phyloP scores from a whole-genome alignment of 2,113 vertebrate genomes.

The Burhinus bistriatus region DNA sequence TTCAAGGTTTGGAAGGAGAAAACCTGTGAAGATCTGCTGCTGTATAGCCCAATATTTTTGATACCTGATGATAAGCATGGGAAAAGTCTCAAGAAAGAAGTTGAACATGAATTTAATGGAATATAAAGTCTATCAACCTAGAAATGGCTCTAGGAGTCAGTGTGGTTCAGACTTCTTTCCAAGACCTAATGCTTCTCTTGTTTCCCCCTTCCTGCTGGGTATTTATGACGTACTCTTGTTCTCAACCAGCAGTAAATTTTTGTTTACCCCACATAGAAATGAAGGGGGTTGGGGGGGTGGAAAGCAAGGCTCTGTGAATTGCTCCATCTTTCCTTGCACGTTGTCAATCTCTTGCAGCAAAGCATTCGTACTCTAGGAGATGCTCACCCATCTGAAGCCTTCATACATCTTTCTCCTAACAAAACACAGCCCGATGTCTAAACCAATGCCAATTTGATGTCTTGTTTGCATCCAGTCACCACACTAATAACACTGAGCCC shows the following conservation, averaged over 20 bases:
- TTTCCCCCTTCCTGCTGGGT: neutral
- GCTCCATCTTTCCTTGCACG: neutral
- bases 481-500: neutral
- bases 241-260: neutral
- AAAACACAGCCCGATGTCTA: neutral
- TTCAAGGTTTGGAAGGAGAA: neutral
- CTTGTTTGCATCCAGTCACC: neutral
- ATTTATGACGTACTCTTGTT: neutral
- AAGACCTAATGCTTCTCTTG: neutral
- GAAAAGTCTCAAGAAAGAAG: neutral
- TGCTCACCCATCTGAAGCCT: neutral
- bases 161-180: neutral
- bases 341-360: neutral
- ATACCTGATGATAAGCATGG: rapidly evolving
- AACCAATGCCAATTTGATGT: neutral
- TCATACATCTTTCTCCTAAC: neutral
- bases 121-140: neutral
- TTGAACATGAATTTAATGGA: neutral
- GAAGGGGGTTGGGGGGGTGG: neutral
- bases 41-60: neutral
- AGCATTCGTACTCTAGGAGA: neutral
- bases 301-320: neutral
- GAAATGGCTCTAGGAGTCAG: neutral
- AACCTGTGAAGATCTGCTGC: neutral
- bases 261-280: neutral